A percentile compares a stretch with the other conserved stretches of the same genome.
phyloP scores from a whole-genome alignment of 2,113 vertebrate species.

The Noturus placidus region DNA sequence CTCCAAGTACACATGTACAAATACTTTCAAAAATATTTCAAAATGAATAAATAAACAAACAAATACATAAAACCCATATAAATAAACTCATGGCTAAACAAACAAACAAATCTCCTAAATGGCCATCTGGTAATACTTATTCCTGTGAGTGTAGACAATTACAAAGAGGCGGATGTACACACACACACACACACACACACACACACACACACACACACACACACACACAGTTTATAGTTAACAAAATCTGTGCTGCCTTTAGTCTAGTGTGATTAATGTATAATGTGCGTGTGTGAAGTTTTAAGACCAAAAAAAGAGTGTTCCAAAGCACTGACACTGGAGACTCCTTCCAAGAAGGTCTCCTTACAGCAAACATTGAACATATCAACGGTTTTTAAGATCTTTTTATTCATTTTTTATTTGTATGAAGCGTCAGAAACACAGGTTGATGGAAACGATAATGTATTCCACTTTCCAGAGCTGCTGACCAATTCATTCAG shows the following conservation, averaged over 20 bases:
- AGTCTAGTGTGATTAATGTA: too few relatives aligned
- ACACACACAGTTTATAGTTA: too few relatives aligned
- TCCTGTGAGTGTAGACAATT: too few relatives aligned
- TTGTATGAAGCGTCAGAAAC: not conserved
- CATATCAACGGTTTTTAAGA: not conserved
- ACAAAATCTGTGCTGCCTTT: too few relatives aligned
- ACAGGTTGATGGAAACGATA: not conserved
- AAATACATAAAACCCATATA: not conserved
- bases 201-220: too few relatives aligned
- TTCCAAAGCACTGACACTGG: not conserved
- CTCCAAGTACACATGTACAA: not conserved
- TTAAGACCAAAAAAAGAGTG: too few relatives aligned
- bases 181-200: too few relatives aligned
- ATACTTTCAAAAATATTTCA: not conserved
- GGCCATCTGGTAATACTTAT: not conserved
- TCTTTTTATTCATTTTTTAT: not conserved
- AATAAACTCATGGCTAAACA: not conserved
- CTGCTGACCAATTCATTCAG: not conserved
- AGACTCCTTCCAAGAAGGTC: not conserved
- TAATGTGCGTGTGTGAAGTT: not conserved
- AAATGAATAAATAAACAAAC: not conserved
- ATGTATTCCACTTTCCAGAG: not conserved
- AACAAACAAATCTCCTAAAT: not conserved
- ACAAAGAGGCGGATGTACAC: too few relatives aligned
- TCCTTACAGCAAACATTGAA: not conserved